phyloP scores from a whole-genome alignment of 2,113 vertebrate genomes.

The Tapirus terrestris region DNA sequence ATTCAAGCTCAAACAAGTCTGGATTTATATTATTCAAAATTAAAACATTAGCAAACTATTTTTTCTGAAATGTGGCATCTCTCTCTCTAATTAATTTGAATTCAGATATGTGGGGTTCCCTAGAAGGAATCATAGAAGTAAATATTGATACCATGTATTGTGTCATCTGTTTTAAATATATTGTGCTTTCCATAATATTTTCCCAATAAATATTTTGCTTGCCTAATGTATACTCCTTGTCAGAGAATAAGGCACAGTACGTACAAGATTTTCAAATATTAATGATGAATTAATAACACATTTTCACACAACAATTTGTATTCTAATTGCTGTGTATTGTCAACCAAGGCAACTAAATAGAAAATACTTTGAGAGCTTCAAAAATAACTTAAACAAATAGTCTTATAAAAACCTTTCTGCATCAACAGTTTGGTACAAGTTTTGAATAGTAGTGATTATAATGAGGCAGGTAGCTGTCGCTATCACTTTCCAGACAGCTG shows the following conservation, averaged over 20 bases:
- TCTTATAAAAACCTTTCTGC: conserved; percentile 1
- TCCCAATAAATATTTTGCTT: background rate
- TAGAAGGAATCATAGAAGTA: background rate
- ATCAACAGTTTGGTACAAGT: conserved; percentile 17
- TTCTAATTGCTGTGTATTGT: background rate
- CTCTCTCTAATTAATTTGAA: background rate
- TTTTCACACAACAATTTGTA: background rate
- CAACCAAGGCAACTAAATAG: background rate
- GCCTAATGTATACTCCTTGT: background rate
- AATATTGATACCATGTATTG: background rate
- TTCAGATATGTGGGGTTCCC: background rate
- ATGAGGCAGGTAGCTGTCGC: conserved; percentile 76
- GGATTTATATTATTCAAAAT: background rate
- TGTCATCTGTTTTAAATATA: background rate
- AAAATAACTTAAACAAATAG: conserved; percentile 55
- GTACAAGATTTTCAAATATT: background rate
- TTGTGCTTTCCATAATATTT: background rate
- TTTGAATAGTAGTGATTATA: conserved; percentile 68
- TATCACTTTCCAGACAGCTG: conserved; percentile 81
- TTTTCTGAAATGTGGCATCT: background rate
- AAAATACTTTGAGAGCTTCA: conserved; percentile 28
- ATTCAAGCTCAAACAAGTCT: background rate
- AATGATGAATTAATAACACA: background rate
- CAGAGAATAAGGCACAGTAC: background rate
- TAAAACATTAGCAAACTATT: background rate